Base-by-base conservation (phyloP, 2,113 vertebrate genomes). In the Anarrhichthys ocellatus region DNA sequence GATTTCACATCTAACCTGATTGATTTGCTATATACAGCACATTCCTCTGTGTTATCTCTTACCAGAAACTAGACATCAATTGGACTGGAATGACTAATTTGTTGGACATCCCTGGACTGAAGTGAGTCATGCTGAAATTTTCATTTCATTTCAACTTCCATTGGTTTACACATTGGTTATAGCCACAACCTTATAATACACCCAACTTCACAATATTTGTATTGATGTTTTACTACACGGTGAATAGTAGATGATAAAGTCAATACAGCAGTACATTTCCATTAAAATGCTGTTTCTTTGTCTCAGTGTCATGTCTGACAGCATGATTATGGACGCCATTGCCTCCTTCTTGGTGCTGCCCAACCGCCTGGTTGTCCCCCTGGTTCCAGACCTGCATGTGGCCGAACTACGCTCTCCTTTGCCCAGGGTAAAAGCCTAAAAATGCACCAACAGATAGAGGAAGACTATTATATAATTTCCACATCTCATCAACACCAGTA, bases 41-140 rank as follows among this genome's bases (percentile, higher is more conserved):
- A 32, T 73, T 71, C 73, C 32, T 73, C 17, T 11, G 2, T 87
- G 36, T 81, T 27, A 36, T 90, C 64, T 74, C 67, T 73, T 82
- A 32, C 67, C 74, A 98, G 97, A 95, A 93, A 84, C 91, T 99
- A 44, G 95, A 97, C 87, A 97, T 98, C 88, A 98, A 98, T 90
- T 99, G 97, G 97, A 99, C 97, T 0, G 97, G 97, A 75, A 81
- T 99, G 91, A 98, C 97, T 84, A 98, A 98, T 88, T 89, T 99
- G 78, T 89, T 99, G 91, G 97, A 99, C 83, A 95, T 99, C 76
- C 97, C 97, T 56, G 97, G 97, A 73, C 95, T 99, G 70, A 97
- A 97, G 97, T 99, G 92, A 96, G 94, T 93, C 58, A 27, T 59
- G 15, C 34, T 14, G 27, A 66, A 75, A 68, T 24, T 56, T 5